Evolutionary conservation across 2,113 vertebrate species (phyloP).

Genomic region (Nesogale talazaci): DNA sequence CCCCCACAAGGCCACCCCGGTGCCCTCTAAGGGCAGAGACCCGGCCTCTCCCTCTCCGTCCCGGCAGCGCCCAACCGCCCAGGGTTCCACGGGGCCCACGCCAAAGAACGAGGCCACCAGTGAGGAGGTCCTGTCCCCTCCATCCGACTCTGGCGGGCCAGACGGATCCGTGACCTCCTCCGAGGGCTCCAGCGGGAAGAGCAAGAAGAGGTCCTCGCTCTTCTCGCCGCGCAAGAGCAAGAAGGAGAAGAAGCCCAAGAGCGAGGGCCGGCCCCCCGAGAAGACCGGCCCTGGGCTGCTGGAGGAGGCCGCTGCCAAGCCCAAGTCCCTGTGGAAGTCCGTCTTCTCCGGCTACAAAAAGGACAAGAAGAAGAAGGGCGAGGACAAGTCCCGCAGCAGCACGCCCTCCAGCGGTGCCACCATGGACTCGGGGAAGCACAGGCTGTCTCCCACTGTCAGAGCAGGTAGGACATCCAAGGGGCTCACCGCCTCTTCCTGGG

Average conservation of each 20-base stretch:
- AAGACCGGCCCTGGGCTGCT: slow-evolving; percentile 81
- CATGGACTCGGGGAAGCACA: slow-evolving; percentile 91
- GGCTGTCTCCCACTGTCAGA: slow-evolving; percentile 84
- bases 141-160: slow-evolving; percentile 83
- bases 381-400: slow-evolving; percentile 93
- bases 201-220: slow-evolving; percentile 95
- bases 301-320: slow-evolving; percentile 91
- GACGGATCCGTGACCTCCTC: slow-evolving; percentile 95
- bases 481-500: rapidly evolving
- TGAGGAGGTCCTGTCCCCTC: slow-evolving; percentile 88
- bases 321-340: slow-evolving; percentile 95
- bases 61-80: slow-evolving; percentile 84
- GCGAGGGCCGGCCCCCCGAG: slow-evolving; percentile 87
- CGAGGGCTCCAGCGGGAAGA: slow-evolving; percentile 93
- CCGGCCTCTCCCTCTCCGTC: slow-evolving; percentile 75
- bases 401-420: slow-evolving; percentile 94
- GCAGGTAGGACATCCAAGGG: slow-evolving; percentile 85
- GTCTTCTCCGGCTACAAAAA: slow-evolving; percentile 98
- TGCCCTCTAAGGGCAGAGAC: slow-evolving; percentile 85
- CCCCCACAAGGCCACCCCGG: slow-evolving; percentile 59
- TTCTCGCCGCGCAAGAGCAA: slow-evolving; percentile 98
- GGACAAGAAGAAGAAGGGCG: slow-evolving; percentile 96
- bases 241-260: slow-evolving; percentile 97
- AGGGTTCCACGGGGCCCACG: slow-evolving; percentile 84
- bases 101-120: slow-evolving; percentile 86